Base-by-base conservation (phyloP, 2,888 invertebrate genomes). In the Hydrotaea cyrtoneurina region DNA sequence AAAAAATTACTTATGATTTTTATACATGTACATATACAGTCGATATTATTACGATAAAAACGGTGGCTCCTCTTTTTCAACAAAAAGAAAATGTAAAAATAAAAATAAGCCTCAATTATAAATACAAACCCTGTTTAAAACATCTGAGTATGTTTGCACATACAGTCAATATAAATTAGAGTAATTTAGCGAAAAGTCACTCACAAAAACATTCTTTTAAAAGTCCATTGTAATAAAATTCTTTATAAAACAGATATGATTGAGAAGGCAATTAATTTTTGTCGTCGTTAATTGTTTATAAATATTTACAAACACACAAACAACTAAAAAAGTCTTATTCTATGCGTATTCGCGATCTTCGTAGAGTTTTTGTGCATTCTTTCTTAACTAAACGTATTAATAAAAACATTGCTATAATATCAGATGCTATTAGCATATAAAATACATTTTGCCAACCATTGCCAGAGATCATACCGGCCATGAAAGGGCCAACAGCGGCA, bases 401-500 rank as follows among this genome's bases (percentile, higher is more conserved):
- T 88, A 97, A 94, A 87, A 96, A 86, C 80, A 98, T 93, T 0
- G 98, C 97, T 71, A 96, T 89, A 17, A 96, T 91, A 92, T 98
- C 96, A 23, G 98, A 95, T 0, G 93, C 91, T 91, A 98, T 98
- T 15, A 98, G 94, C 97, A 98, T 97, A 89, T 96, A 95, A 93
- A 98, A 98, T 0, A 98, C 98, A 89, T 95, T 94, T 62, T 95
- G 93, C 98, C 98, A 98, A 17, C 95, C 95, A 86, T 93, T 92
- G 0, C 93, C 92, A 0, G 96, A 96, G 11, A 98, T 95, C 66
- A 97, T 94, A 72, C 96, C 98, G 1, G 97, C 98, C 78, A 99
- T 90, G 88, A 98, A 93, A 0, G 99, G 99, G 0, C 99, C 98
- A 21, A 98, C 94, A 0, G 98, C 98, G 64, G 98, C 98, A 78